Evolutionary conservation across 2,113 vertebrate genomes (phyloP), one percentile per base, ranked within the genome.

Genomic region (Pelodiscus sinensis): DNA sequence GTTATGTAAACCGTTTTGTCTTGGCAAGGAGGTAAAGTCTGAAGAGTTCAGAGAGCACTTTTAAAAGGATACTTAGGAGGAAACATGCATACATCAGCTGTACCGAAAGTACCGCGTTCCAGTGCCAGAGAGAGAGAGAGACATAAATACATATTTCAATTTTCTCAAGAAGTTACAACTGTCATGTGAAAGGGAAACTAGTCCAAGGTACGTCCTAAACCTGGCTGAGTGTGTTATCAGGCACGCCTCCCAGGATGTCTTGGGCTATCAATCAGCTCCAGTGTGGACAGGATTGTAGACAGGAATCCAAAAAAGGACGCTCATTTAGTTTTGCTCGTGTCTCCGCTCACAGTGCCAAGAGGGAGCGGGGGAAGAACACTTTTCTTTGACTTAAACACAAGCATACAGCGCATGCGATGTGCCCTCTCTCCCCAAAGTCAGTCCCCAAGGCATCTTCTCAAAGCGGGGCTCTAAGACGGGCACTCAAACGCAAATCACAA

Each of bases 21-120:
- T 18, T 0, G 52, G 73, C 0, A 0, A 21, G 60, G 50, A 38
- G 4, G 25, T 27, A 44, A 77, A 50, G 65, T 68, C 71, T 35
- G 13, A 62, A 22, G 29, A 86, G 52, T 56, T 58, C 50, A 50
- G 38, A 52, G 38, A 82, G 15, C 21, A 13, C 24, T 71, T 56
- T 56, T 0, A 1, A 50, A 81, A 88, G 31, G n/a, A 16, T 1
- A 29, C 1, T 25, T 35, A 29, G 15, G 51, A 81, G 11, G 10
- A 54, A 24, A 50, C 4, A 89, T 18, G 52, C 24, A 31, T 0
- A 1, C 15, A 54, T 55, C 60, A 12, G 57, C 8, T 51, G 19
- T 50, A 44, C 1, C 4, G 11, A 13, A 25, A 0, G 25, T 24
- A 13, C 25, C 0, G 1, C 2, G 35, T 3, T 35, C 18, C 44